phyloP scores from a whole-genome alignment of 2,113 vertebrate genomes.

The Arizona elegans region DNA sequence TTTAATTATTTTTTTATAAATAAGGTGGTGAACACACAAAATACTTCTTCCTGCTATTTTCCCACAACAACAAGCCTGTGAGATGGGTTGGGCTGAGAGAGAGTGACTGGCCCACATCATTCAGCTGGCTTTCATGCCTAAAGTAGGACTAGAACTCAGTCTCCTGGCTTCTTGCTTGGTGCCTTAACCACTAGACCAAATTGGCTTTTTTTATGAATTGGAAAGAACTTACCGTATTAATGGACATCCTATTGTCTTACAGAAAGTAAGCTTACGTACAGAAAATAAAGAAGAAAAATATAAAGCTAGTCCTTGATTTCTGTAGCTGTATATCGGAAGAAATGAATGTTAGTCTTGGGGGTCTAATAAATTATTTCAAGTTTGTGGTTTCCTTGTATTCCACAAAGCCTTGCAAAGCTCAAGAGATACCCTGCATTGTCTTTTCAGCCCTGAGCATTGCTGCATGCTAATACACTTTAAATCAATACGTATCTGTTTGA shows the following conservation, averaged over 20 bases:
- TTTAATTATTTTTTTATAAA: not conserved
- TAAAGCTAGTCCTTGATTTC: constrained; percentile 55
- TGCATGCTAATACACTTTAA: constrained; percentile 66
- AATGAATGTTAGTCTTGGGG: constrained; percentile 40
- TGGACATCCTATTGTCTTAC: constrained; percentile 21
- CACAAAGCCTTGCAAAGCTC: constrained; percentile 54
- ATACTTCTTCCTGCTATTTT: not conserved
- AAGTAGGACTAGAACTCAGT: not conserved
- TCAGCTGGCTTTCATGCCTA: not conserved
- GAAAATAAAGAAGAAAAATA: constrained; percentile 34
- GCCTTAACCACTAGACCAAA: not conserved
- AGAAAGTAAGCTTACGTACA: not conserved
- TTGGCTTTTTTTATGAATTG: constrained; percentile 1
- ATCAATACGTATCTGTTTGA: constrained; percentile 74
- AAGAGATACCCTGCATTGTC: constrained; percentile 47
- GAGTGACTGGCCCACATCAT: not conserved
- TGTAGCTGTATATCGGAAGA: constrained; percentile 49
- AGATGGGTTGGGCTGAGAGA: not conserved
- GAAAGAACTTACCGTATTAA: constrained; percentile 25
- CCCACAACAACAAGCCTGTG: not conserved
- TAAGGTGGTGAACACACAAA: not conserved
- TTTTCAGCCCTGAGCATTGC: constrained; percentile 57
- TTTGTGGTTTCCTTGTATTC: constrained; percentile 63
- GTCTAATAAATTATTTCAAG: constrained; percentile 51
- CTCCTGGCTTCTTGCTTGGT: not conserved